Evolutionary conservation across 2,888 invertebrate genomes (phyloP).

Genomic region (Lasioglossum calceatum): DNA sequence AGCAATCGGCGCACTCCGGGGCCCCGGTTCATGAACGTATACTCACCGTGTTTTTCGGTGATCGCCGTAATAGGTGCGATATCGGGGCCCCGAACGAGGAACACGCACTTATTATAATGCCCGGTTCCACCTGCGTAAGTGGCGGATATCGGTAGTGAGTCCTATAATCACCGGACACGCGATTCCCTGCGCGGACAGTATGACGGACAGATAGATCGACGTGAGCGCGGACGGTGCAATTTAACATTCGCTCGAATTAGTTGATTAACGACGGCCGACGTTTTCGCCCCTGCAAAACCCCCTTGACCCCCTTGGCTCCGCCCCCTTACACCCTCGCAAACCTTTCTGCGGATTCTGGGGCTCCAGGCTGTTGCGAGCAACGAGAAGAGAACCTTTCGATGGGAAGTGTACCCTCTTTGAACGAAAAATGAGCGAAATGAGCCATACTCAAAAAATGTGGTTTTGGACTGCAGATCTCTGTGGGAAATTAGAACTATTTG

Average conservation of each 20-base stretch:
- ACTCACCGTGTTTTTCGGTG: constrained; percentile 5
- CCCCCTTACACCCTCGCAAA: constrained; percentile 53
- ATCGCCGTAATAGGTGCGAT: constrained; percentile 34
- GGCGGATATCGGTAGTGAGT: constrained; percentile 71
- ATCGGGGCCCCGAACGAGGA: constrained; percentile 47
- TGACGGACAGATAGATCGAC: constrained; percentile 69
- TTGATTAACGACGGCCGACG: constrained; percentile 68
- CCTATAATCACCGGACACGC: constrained; percentile 78
- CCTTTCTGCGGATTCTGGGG: neutral
- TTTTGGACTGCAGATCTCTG: too few species aligned
- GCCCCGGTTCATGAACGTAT: constrained; percentile 2
- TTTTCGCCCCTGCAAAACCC: constrained; percentile 1
- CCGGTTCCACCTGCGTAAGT: constrained; percentile 69
- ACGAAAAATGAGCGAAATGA: neutral
- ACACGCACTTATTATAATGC: constrained; percentile 73
- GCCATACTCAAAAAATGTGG: too few species aligned
- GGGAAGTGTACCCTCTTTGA: neutral
- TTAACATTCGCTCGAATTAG: constrained; percentile 76
- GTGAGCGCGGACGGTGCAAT: constrained; percentile 67
- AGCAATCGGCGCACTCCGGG: constrained; percentile 17
- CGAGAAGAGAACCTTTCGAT: neutral
- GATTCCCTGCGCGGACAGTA: constrained; percentile 72
- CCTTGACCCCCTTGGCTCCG: constrained; percentile 6
- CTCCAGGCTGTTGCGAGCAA: neutral
- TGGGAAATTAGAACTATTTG: too few species aligned